Conservation (phyloP, 2,113 vertebrate genomes). For the Corythornis vintsioides region DNA sequence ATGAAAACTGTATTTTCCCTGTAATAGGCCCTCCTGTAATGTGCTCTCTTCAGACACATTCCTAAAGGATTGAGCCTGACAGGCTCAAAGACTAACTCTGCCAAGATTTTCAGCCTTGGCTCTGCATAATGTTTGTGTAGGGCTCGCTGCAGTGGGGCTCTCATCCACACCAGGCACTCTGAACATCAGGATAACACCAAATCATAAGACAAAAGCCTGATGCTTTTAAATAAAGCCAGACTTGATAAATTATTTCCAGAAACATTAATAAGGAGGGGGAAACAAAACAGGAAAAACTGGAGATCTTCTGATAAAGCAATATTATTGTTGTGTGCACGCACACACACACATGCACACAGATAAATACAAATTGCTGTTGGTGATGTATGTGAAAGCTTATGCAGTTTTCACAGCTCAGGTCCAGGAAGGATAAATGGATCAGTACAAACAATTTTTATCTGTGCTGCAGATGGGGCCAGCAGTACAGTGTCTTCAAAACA, state of each 20-base stretch:
- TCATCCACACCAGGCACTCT: fast-evolving
- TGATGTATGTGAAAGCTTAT: background rate
- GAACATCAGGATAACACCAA: background rate
- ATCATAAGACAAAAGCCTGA: background rate
- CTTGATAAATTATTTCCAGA: background rate
- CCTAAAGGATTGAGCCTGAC: background rate
- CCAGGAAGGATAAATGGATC: background rate
- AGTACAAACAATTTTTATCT: background rate
- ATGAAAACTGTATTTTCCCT: background rate
- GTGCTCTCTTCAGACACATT: background rate
- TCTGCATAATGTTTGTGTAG: fast-evolving
- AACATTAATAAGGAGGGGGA: background rate
- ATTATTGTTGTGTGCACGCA: background rate
- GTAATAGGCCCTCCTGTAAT: background rate
- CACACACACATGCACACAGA: background rate
- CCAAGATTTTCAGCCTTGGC: background rate
- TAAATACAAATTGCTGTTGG: background rate
- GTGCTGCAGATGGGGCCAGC: background rate
- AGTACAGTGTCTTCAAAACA: background rate
- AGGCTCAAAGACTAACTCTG: background rate
- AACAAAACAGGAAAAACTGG: background rate
- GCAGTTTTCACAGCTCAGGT: background rate
- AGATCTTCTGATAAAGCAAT: background rate
- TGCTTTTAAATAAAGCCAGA: background rate
- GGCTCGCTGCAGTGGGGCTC: background rate